Evolutionary conservation across 2,888 invertebrate species (phyloP), one percentile per base, ranked within the genome.

Genomic region (Anodontia alba): DNA sequence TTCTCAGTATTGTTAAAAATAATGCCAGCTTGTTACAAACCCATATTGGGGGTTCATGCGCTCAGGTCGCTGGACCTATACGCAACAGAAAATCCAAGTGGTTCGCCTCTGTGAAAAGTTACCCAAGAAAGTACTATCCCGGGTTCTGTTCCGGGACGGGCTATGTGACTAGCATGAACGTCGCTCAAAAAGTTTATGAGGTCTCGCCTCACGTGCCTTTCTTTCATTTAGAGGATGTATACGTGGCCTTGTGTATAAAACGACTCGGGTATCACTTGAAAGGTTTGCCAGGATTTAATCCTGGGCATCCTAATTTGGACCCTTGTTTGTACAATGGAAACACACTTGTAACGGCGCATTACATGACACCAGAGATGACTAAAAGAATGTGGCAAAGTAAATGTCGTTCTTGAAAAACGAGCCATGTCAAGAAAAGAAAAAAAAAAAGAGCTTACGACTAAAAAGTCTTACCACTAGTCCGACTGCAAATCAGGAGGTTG

Each of bases 181-280:
- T 85, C n/a, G 88, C 79, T 0, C 74, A 68, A 10, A 76, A 76
- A 26, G 72, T 90, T 12, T 70, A 73, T 31, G 70, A 76, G 5
- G 51, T 84, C 0, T 89, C 89, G 5, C 73, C 71, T 5, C 36
- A 81, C 33, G 79, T 88, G 0, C 90, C 90, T 0, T 89, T 88
- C 71, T 88, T 88, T 54, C 82, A 86, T 43, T 68, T 90, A 67
- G 90, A 90, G 73, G 90, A 90, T 51, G 85, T 89, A 33, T 90
- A 88, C 51, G 73, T 90, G 5, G 75, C 84, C 0, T 69, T 88
- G 26, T 89, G 89, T 68, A 72, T 85, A 12, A 49, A 72, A 43
- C 76, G 71, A 74, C 81, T 88, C 17, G 84, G 87, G 0, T 80
- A 73, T 43, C 57, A 36, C 0, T 23, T 88, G 20, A 5, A 57